Evolutionary conservation across 2,888 invertebrate genomes (phyloP), one percentile per base, ranked within the genome.

Genomic region (Epistrophella euchroma): DNA sequence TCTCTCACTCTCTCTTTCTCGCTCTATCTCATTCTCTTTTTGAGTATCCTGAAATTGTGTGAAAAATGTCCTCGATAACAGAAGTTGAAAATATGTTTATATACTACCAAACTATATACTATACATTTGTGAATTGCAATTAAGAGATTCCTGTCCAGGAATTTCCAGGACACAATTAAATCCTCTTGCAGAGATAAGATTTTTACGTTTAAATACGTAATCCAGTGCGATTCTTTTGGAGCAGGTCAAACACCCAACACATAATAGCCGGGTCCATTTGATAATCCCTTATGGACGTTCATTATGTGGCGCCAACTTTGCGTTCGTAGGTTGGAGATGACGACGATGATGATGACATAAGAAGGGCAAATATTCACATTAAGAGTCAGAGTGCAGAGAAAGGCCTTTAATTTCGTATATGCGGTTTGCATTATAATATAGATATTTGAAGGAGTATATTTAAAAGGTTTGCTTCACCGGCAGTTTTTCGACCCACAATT

Each of bases 91-190:
- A 74, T 74, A 81, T 70, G 55, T 86, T 80, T 58, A 13, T 77
- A 60, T 5, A 4, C 25, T 25, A 4, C 32, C 32, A 32, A 32
- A 84, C 64, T 80, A 76, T 76, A 60, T 0, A 37, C 37, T 37
- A 4, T 45, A 64, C 22, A 15, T 64, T 64, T 45, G 43, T 77
- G 81, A 70, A 74, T 62, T 81, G 68, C 81, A 86, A 86, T 86
- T 86, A 82, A 86, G 86, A 86, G 82, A 86, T 86, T 86, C 86
- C 86, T 78, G 86, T 71, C 28, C 86, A 82, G 86, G 82, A 86
- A 86, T 86, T 86, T 77, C 77, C 77, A 82, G 86, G 81, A 77
- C 82, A 82, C 81, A 77, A 86, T 86, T 86, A 86, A 86, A 86
- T 82, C 86, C 86, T 86, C 77, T 70, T 50, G 25, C 25, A 7